Evolutionary conservation across 2,888 invertebrate genomes (phyloP), one percentile per base, ranked within the genome.

Genomic region (Dryobotodes eremita): DNA sequence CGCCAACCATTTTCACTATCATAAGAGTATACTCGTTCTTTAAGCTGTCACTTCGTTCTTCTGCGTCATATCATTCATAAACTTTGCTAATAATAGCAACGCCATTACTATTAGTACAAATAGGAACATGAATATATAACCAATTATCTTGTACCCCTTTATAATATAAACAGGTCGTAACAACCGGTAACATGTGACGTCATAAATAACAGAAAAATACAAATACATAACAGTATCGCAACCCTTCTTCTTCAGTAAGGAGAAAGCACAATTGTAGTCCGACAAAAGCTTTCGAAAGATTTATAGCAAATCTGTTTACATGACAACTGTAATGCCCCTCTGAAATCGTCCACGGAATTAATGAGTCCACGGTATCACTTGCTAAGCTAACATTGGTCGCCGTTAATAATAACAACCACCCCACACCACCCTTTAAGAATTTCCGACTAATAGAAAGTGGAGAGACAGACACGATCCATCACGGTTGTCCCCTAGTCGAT

Each of bases 401-500:
- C 89, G 93, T 95, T 94, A 94, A 94, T 95, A 95, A 95, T 94
- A 95, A 93, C 92, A 92, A 87, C 93, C 93, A 94, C 95, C 96
- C 95, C 79, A 80, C 88, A 92, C 93, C 94, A 96, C 96, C 96
- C 96, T 96, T 96, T 97, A 95, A 95, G 96, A 96, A 96, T 96
- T 94, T 93, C 91, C 93, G 91, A 95, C 96, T 96, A 97, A 96
- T 96, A 97, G 96, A 97, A 97, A 95, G 95, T 93, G 95, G 93
- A 96, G 94, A 95, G 96, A 95, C 95, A 95, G 93, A 94, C 87
- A 85, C 95, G 93, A 97, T 97, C 96, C 96, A 97, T 97, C 96
- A 97, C 95, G 87, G 89, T 87, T 83, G 82, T 84, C 90, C 94
- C 96, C 96, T 94, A 94, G 92, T 93, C 96, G 92, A 96, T 96